Evolutionary conservation across 2,113 vertebrate species (phyloP).

Genomic region (Sphyrna mokarran): DNA sequence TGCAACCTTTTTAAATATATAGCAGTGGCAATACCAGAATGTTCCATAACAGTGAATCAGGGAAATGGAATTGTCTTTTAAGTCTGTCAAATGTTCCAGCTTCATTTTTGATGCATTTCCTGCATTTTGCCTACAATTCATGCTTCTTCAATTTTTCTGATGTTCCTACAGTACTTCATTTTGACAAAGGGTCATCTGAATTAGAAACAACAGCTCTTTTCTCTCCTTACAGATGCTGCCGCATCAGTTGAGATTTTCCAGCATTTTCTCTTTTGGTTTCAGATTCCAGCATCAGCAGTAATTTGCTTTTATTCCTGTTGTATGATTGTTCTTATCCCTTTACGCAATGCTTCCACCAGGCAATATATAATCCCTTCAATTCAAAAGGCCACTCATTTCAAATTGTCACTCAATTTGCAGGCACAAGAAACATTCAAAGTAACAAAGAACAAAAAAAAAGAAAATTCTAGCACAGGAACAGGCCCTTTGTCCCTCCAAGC

Average conservation of each 20-base stretch:
- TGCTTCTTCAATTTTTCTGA: background rate
- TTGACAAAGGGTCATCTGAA: too few species aligned
- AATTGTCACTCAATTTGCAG: background rate
- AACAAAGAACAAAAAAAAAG: too few species aligned
- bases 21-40: background rate
- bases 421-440: background rate
- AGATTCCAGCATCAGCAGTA: too few species aligned
- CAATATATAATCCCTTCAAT: background rate
- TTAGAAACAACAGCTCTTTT: too few species aligned
- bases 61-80: background rate
- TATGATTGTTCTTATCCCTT: background rate
- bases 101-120: background rate
- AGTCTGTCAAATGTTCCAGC: background rate
- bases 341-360: background rate
- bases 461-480: too few species aligned
- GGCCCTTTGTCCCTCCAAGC: too few species aligned
- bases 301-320: too few species aligned
- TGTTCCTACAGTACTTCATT: background rate
- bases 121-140: background rate
- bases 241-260: too few species aligned
- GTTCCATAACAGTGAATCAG: background rate
- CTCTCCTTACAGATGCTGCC: too few species aligned
- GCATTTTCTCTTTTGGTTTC: too few species aligned
- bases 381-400: background rate
- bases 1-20: too few species aligned